Evolutionary conservation across 1,140 invertebrate species (phyloP).

Genomic region (Ridgeia piscesae): DNA sequence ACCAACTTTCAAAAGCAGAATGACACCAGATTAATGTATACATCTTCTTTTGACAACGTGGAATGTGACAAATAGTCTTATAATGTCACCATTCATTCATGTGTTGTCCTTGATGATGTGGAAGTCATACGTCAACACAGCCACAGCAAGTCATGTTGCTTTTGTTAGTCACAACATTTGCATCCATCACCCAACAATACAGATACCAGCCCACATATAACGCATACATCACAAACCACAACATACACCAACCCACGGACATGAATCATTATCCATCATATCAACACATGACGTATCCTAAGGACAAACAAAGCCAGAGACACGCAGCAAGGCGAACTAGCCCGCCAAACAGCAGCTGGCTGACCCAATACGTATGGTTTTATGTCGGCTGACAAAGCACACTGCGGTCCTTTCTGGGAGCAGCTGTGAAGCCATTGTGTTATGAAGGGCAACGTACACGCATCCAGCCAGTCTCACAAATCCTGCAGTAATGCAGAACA

Average conservation of each 20-base stretch:
- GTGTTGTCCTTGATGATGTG: not conserved
- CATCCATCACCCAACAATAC: not conserved
- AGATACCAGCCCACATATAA: not conserved
- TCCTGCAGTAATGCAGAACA: not conserved
- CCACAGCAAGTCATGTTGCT: not conserved
- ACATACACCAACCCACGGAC: not conserved
- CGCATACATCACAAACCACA: not conserved
- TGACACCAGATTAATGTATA: no score
- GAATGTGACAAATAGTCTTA: not conserved
- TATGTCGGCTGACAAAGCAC: not conserved
- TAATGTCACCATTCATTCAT: not conserved
- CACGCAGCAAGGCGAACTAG: not conserved
- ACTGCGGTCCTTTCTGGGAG: not conserved
- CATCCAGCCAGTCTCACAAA: not conserved
- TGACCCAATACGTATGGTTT: not conserved
- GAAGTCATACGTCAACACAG: not conserved
- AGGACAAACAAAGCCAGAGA: not conserved
- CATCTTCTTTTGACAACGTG: no score
- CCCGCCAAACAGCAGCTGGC: not conserved
- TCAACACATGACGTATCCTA: not conserved
- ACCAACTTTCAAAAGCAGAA: not conserved
- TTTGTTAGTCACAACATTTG: not conserved
- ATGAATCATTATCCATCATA: not conserved
- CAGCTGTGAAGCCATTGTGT: not conserved
- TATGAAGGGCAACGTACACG: not conserved